These are phyloP conservation scores for Phallusia fumigata DNA, from an alignment of 23 tunicate species.

Conservation along the genomic window DNA sequence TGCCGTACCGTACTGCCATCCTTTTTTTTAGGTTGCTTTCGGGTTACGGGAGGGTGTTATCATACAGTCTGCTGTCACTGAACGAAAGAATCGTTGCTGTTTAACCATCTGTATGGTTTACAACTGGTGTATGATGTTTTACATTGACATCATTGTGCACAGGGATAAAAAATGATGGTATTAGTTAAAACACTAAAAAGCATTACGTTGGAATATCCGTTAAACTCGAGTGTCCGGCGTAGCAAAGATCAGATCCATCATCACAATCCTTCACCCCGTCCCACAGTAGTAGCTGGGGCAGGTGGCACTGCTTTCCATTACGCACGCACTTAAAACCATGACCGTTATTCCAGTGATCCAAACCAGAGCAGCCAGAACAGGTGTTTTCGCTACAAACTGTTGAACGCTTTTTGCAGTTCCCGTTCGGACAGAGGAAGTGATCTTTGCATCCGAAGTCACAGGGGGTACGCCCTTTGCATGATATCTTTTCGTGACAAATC, in stretches of 20 bases:
- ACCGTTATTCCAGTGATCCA: slow-evolving; percentile 13
- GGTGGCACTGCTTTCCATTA: not conserved
- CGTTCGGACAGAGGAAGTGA: not conserved
- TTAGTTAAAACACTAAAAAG: not conserved
- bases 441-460: not conserved
- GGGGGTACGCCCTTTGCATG: not conserved
- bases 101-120: too few species aligned
- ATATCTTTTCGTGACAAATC: not conserved
- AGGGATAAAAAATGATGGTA: too few species aligned
- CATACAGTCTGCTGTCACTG: too few species aligned
- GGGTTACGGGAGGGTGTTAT: too few species aligned
- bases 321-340: slow-evolving; percentile 7
- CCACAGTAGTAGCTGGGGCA: not conserved
- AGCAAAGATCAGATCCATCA: slow-evolving; percentile 12
- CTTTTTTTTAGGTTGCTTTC: too few species aligned
- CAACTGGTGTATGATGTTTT: too few species aligned
- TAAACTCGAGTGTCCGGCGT: not conserved
- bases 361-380: not conserved
- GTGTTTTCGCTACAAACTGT: not conserved
- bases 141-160: too few species aligned
- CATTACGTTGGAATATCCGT: not conserved
- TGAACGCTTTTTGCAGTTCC: not conserved
- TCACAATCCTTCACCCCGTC: slow-evolving; percentile 12
- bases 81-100: too few species aligned
- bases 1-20: too few species aligned